Conservation (phyloP, 1,140 invertebrate species). For the Oncopeltus fasciatus region DNA sequence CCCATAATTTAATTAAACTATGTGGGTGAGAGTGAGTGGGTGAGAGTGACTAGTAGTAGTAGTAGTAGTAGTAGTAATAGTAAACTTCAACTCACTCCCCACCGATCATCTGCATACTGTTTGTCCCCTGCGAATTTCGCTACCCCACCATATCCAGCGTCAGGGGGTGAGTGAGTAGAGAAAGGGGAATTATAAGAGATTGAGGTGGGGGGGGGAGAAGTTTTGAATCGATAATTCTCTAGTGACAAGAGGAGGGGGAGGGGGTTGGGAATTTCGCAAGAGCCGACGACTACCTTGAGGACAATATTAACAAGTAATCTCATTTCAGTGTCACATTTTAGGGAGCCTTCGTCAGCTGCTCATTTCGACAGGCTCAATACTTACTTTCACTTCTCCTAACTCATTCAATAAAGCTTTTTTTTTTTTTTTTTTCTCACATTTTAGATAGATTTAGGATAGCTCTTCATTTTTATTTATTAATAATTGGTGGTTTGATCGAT, state of each 20-base stretch:
- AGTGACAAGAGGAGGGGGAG: not conserved
- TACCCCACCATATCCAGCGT: not conserved
- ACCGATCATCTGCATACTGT: conserved; percentile 2
- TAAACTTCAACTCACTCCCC: not conserved
- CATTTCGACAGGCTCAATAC: not conserved
- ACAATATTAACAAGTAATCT: conserved; percentile 15
- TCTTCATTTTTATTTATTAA: no score
- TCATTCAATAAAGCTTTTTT: not conserved
- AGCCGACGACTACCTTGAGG: not conserved
- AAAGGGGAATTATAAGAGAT: no score
- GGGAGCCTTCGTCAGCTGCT: not conserved
- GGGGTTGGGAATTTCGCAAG: not conserved
- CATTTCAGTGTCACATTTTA: conserved; percentile 8
- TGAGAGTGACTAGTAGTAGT: no score
- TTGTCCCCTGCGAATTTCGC: not conserved
- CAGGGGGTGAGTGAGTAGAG: not conserved
- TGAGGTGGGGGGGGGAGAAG: not conserved
- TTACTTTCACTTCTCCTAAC: not conserved
- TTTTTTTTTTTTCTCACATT: not conserved
- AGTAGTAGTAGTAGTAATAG: no score
- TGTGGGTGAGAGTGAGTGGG: not conserved
- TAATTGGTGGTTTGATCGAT: no score
- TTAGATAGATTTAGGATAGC: no score
- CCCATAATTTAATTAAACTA: conserved; percentile 5
- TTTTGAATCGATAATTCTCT: not conserved